A percentile compares a stretch with the other conserved stretches of the same genome.
These are phyloP conservation scores for Hemithea aestivaria DNA, from an alignment of 2,888 invertebrate genomes.

Conservation along the genomic window DNA sequence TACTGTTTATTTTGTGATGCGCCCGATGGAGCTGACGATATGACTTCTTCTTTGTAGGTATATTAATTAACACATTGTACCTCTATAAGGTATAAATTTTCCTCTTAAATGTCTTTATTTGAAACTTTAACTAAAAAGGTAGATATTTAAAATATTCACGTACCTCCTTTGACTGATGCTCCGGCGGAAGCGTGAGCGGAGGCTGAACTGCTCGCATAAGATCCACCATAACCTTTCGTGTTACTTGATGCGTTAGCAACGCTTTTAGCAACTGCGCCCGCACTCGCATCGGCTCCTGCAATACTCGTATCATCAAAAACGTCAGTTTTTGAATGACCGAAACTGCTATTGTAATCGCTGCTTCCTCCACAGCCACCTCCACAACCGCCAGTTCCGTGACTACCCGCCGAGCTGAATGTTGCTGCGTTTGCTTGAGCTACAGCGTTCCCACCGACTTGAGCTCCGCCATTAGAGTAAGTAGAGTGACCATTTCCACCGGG, in stretches of 20 bases:
- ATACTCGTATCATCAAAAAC: conserved; percentile 20
- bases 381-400: conserved; percentile 36
- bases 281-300: conserved; percentile 23
- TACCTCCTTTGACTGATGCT: conserved; percentile 56
- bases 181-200: conserved; percentile 57
- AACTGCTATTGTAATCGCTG: conserved; percentile 21
- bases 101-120: no score
- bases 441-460: conserved; percentile 12
- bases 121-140: background rate
- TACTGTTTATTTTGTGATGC: no score
- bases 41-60: no score
- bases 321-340: conserved; percentile 21
- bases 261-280: conserved; percentile 43
- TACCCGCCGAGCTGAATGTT: conserved; percentile 38
- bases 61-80: no score
- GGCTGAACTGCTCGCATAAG: conserved; percentile 60
- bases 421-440: conserved; percentile 39
- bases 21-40: no score
- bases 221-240: conserved; percentile 31
- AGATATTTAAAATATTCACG: conserved; percentile 23
- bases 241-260: conserved; percentile 38
- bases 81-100: no score
- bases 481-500: conserved; percentile 19
- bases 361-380: conserved; percentile 38
- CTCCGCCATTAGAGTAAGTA: conserved; percentile 19